A percentile compares a stretch with the other conserved stretches of the same genome.
These are phyloP conservation scores for Onychostruthus taczanowskii DNA, from an alignment of 2,113 vertebrate species.

Conservation along the genomic window DNA sequence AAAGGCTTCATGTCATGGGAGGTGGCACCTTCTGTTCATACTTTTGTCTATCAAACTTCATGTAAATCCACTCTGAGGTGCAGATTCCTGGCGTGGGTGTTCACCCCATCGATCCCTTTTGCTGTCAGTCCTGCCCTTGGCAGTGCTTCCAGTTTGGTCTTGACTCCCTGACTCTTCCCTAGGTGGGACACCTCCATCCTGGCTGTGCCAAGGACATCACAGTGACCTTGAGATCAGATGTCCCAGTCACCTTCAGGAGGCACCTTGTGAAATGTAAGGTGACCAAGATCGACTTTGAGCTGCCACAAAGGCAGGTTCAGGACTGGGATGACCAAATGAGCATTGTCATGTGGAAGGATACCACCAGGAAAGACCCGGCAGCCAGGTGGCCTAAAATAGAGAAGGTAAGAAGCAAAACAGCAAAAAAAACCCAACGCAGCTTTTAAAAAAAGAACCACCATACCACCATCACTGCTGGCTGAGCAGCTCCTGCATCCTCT, in stretches of 20 bases:
- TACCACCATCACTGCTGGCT: not conserved
- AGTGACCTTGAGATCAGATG: constrained; percentile 76
- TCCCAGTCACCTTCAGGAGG: constrained; percentile 64
- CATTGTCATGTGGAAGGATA: constrained; percentile 75
- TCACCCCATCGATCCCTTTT: not conserved
- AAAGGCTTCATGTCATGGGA: not conserved
- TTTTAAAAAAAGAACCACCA: not conserved
- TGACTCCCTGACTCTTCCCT: not conserved
- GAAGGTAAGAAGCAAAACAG: constrained; percentile 70
- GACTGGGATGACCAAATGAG: constrained; percentile 86
- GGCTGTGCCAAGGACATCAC: constrained; percentile 84
- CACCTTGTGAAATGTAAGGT: constrained; percentile 77
- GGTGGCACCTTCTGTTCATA: not conserved
- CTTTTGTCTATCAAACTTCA: not conserved
- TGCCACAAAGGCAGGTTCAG: constrained; percentile 73
- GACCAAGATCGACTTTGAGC: constrained; percentile 74
- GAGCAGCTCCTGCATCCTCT: not conserved
- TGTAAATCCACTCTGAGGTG: not conserved
- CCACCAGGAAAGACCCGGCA: not conserved
- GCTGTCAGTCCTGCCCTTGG: not conserved
- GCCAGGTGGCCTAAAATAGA: constrained; percentile 55
- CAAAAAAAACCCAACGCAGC: not conserved
- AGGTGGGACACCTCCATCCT: constrained; percentile 89
- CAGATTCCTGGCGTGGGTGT: not conserved
- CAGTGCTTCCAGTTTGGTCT: not conserved